Evolutionary conservation across 2,797 vertebrate genomes (phyloP).

Genomic region (Pachyuromys duprasi): DNA sequence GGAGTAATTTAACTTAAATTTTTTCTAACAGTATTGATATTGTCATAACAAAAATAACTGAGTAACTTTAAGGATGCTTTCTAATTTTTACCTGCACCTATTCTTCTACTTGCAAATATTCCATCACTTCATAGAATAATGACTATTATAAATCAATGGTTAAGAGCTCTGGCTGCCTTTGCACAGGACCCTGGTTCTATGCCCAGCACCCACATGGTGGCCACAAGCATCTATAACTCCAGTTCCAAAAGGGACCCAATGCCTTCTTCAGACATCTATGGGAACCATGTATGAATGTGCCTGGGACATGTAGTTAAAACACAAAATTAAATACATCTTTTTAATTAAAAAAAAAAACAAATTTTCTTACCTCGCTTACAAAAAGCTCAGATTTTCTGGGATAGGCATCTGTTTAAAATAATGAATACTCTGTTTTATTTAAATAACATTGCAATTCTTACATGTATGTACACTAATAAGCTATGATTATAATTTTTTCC

Average conservation of each 20-base stretch:
- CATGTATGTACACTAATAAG: neutral
- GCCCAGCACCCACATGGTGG: neutral
- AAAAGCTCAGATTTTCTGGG: neutral
- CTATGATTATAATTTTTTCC: conserved; percentile 38
- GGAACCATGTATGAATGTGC: neutral
- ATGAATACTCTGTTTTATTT: conserved; percentile 47
- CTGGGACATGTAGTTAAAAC: neutral
- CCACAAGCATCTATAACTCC: neutral
- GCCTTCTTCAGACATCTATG: neutral
- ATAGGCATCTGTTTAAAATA: conserved; percentile 49
- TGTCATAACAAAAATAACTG: conserved; percentile 40
- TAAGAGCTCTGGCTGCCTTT: neutral
- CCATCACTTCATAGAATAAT: conserved; percentile 51
- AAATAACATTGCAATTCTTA: conserved; percentile 45
- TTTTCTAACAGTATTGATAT: neutral
- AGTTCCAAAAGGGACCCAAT: neutral
- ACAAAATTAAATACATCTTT: neutral
- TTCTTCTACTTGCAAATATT: conserved; percentile 35
- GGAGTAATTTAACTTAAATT: neutral
- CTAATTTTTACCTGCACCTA: conserved; percentile 7
- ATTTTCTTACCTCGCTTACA: conserved; percentile 72
- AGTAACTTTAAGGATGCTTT: conserved; percentile 46
- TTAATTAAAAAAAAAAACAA: neutral
- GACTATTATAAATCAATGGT: neutral
- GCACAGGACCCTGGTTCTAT: neutral